A percentile compares a stretch with the other conserved stretches of the same genome.
These are phyloP conservation scores for Idaea straminata DNA, from an alignment of 2,888 invertebrate species.

Conservation along the genomic window DNA sequence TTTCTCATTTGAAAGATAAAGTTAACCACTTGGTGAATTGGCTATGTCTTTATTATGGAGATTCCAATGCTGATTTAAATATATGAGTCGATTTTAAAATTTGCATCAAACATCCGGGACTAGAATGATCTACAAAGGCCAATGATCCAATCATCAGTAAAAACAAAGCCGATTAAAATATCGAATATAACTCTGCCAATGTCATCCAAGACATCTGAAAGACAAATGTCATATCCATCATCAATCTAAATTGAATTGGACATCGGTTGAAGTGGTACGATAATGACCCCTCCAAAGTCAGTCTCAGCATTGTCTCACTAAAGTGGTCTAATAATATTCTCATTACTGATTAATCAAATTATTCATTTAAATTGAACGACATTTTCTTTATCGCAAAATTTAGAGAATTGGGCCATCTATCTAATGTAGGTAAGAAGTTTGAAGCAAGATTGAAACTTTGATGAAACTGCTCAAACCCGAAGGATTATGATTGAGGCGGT, in stretches of 20 bases:
- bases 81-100: neutral
- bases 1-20: neutral
- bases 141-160: neutral
- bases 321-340: neutral
- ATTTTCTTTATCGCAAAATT: neutral
- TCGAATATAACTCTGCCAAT: neutral
- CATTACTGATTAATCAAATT: neutral
- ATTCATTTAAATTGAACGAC: neutral
- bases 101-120: neutral
- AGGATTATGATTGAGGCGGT: neutral
- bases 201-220: conserved; percentile 1
- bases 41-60: neutral
- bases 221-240: conserved; percentile 1
- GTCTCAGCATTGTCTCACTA: conserved; percentile 1
- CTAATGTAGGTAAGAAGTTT: neutral
- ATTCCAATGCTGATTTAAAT: neutral
- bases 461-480: neutral
- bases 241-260: neutral
- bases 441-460: neutral
- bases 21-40: conserved; percentile 1
- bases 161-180: neutral
- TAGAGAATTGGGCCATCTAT: neutral
- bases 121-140: neutral
- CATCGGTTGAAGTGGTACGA: neutral
- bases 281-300: neutral